phyloP scores from a whole-genome alignment of 2,113 vertebrate species.

The Empidonax traillii region DNA sequence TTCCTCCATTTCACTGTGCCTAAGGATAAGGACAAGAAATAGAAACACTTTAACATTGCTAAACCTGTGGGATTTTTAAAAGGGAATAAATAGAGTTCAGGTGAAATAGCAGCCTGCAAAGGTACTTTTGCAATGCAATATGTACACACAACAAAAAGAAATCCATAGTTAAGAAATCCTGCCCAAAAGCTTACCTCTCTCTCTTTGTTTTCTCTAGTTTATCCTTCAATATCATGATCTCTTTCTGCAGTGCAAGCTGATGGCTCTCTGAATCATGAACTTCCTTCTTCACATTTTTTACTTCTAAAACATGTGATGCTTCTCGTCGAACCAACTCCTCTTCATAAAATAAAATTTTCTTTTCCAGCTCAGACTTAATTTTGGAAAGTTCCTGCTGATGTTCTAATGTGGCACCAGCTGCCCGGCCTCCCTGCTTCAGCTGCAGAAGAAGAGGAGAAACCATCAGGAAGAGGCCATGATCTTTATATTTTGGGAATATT shows the following conservation, averaged over 20 bases:
- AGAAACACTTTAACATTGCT: background rate
- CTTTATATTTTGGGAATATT: background rate
- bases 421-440: slow-evolving; percentile 86
- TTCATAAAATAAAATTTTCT: slow-evolving; percentile 92
- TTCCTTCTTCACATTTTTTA: slow-evolving; percentile 90
- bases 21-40: slow-evolving; percentile 39
- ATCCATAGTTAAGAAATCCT: background rate
- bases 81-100: background rate
- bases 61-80: background rate
- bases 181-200: slow-evolving; percentile 77
- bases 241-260: slow-evolving; percentile 87
- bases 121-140: background rate
- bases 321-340: slow-evolving; percentile 91
- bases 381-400: slow-evolving; percentile 91
- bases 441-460: slow-evolving; percentile 27
- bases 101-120: background rate
- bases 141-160: background rate
- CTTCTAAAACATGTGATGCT: slow-evolving; percentile 85
- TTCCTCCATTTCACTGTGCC: slow-evolving; percentile 90
- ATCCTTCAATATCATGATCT: slow-evolving; percentile 86
- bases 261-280: slow-evolving; percentile 91
- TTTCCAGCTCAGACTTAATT: slow-evolving; percentile 90
- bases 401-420: slow-evolving; percentile 71
- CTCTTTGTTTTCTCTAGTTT: slow-evolving; percentile 89
- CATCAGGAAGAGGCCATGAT: background rate